Conservation (phyloP, 2,888 invertebrate genomes). For the Torymus tubicola region DNA sequence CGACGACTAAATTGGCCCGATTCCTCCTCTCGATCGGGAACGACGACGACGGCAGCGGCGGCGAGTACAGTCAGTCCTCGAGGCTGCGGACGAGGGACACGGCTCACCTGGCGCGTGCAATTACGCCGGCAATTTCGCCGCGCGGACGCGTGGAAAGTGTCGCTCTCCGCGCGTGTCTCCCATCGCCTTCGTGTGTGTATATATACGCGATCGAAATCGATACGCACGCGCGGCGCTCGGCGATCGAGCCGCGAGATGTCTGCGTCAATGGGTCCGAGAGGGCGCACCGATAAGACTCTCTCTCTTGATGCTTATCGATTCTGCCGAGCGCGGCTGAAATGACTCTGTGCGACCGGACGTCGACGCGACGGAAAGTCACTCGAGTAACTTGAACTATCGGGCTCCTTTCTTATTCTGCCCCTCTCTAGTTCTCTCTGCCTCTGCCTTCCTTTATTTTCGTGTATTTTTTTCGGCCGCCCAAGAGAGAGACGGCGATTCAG, state of each 20-base stretch:
- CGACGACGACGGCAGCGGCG: too few species aligned
- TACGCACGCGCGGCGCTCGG: slow-evolving; percentile 12
- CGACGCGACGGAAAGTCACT: slow-evolving; percentile 52
- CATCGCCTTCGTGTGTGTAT: neutral
- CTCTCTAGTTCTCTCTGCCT: slow-evolving; percentile 3
- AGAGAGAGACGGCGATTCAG: slow-evolving; percentile 29
- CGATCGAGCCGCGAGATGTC: slow-evolving; percentile 50
- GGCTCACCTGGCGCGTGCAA: slow-evolving; percentile 43
- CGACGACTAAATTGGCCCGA: slow-evolving; percentile 70
- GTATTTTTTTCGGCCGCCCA: slow-evolving; percentile 12
- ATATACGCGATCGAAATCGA: slow-evolving; percentile 47
- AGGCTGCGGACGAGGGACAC: neutral
- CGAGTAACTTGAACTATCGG: slow-evolving; percentile 53
- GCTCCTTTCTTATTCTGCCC: slow-evolving; percentile 3
- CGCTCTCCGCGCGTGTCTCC: slow-evolving; percentile 16
- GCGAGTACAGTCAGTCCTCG: neutral
- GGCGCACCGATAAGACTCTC: neutral
- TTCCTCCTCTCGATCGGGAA: slow-evolving; percentile 17
- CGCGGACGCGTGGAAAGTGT: slow-evolving; percentile 55
- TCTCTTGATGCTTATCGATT: slow-evolving; percentile 50
- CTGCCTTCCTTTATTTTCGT: slow-evolving; percentile 14
- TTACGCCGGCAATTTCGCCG: slow-evolving; percentile 48
- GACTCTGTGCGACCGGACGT: slow-evolving; percentile 53
- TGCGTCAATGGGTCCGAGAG: slow-evolving; percentile 11
- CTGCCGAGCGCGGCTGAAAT: slow-evolving; percentile 33